Conservation (phyloP, 2,113 vertebrate genomes). For the Colossoma macropomum region DNA sequence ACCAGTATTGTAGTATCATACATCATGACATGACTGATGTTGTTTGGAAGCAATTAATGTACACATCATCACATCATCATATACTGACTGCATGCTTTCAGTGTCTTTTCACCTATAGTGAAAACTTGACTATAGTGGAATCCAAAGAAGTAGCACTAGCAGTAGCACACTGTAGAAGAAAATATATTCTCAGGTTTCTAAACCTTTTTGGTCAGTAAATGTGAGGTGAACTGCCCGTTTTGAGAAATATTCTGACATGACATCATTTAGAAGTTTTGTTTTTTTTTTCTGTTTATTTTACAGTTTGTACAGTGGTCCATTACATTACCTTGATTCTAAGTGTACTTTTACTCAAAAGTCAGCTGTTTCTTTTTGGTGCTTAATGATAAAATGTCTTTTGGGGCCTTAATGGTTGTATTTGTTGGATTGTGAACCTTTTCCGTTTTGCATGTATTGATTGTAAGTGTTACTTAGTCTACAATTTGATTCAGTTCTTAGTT, state of each 20-base stretch:
- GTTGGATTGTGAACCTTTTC: too few relatives aligned
- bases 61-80: not conserved
- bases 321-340: not conserved
- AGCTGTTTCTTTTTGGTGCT: not conserved
- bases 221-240: not conserved
- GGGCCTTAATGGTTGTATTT: too few relatives aligned
- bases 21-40: not conserved
- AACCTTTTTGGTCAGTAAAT: constrained; percentile 22
- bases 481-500: too few relatives aligned
- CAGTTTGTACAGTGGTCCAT: not conserved
- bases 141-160: constrained; percentile 37
- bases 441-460: too few relatives aligned
- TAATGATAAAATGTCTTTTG: not conserved
- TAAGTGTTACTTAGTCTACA: too few relatives aligned
- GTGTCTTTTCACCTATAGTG: not conserved
- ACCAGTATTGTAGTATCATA: constrained; percentile 1
- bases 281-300: not conserved
- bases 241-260: not conserved
- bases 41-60: not conserved
- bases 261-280: not conserved
- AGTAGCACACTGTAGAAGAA: constrained; percentile 39
- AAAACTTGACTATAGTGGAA: constrained; percentile 34
- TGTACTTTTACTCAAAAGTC: not conserved
- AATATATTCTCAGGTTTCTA: constrained; percentile 36
- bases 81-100: not conserved